A percentile compares a stretch with the other conserved stretches of the same genome.
Evolutionary conservation across 2,888 invertebrate species (phyloP).

Genomic region (Morinoia aosen): DNA sequence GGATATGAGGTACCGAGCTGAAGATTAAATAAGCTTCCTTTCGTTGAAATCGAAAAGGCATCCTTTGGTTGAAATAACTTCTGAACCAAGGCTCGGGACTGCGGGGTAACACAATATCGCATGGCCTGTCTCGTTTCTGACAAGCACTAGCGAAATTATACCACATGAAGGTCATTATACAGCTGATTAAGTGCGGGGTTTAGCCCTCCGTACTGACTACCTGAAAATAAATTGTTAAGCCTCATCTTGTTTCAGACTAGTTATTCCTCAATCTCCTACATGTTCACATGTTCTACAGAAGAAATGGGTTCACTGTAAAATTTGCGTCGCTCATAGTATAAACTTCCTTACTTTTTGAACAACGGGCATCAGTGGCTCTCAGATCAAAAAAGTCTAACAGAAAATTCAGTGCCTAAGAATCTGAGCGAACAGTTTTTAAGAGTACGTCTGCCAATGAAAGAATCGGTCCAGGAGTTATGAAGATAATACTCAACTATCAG

Average conservation of each 20-base stretch:
- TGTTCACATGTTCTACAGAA: not conserved
- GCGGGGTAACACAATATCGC: not conserved
- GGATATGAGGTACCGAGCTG: not conserved
- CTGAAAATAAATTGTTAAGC: not conserved
- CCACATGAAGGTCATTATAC: not conserved
- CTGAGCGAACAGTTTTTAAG: not conserved
- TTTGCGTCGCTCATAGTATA: not conserved
- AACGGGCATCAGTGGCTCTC: not conserved
- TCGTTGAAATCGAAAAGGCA: too few relatives aligned
- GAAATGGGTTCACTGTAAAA: not conserved
- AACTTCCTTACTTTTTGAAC: not conserved
- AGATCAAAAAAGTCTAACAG: not conserved
- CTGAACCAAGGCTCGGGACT: slow-evolving; percentile 88
- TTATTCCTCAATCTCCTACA: not conserved
- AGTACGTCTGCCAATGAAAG: too few relatives aligned
- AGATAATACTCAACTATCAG: too few relatives aligned
- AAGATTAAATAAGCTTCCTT: not conserved
- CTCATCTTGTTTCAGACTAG: not conserved
- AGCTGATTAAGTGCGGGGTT: not conserved
- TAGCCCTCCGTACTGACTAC: not conserved
- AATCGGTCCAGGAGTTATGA: too few relatives aligned
- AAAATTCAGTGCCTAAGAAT: not conserved
- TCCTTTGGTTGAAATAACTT: too few relatives aligned
- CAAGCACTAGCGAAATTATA: not conserved
- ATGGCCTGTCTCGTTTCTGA: not conserved